phyloP scores from a whole-genome alignment of 2,113 vertebrate species.

The Carassius auratus region DNA sequence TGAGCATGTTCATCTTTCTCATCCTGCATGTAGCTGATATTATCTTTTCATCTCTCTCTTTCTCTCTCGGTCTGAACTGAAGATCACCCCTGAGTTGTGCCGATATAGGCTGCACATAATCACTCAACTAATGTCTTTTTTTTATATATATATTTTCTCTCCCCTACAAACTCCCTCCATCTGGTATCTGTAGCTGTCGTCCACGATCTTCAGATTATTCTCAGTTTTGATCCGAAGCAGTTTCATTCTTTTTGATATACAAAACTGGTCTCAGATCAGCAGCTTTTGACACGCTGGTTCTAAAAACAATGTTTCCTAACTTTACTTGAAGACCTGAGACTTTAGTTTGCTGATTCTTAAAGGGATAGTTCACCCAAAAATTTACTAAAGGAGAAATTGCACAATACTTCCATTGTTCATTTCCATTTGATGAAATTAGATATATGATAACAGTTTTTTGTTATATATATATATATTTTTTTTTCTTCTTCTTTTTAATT shows the following conservation, averaged over 20 bases:
- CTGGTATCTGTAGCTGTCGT: slow-evolving; percentile 47
- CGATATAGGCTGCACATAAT: slow-evolving; percentile 37
- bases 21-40: slow-evolving; percentile 48
- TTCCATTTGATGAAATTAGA: no score
- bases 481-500: no score
- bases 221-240: slow-evolving; percentile 15
- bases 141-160: slow-evolving; percentile 28
- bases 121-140: slow-evolving; percentile 42
- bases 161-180: slow-evolving; percentile 48
- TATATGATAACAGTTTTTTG: no score
- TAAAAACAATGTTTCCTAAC: not conserved
- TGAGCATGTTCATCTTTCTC: slow-evolving; percentile 46
- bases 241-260: slow-evolving; percentile 5
- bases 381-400: no score
- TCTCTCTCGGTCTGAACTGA: slow-evolving; percentile 38
- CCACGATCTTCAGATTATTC: slow-evolving; percentile 36
- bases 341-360: not conserved
- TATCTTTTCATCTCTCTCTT: slow-evolving; percentile 48
- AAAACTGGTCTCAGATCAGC: slow-evolving; percentile 15
- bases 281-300: not conserved
- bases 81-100: slow-evolving; percentile 44
- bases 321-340: not conserved
- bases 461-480: no score
- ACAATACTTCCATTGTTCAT: no score
- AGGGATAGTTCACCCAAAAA: not conserved